A percentile compares a stretch with the other conserved stretches of the same genome.
phyloP scores from a whole-genome alignment of 1,140 invertebrate genomes.

The Globodera ellingtonae region DNA sequence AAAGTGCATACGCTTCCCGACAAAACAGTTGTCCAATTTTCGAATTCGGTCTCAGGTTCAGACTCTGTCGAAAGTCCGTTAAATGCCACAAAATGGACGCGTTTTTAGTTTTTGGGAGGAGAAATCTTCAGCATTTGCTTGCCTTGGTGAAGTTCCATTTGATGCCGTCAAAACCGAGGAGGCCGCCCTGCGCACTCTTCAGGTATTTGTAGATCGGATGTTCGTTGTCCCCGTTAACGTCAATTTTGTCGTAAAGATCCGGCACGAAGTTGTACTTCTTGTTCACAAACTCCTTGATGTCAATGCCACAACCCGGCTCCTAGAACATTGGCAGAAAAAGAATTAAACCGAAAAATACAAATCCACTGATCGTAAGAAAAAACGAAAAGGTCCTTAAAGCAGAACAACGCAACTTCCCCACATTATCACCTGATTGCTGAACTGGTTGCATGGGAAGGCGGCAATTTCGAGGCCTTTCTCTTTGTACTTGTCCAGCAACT shows the following conservation, averaged over 20 bases:
- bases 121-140: background rate
- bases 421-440: background rate
- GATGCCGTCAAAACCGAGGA: slow-evolving; percentile 44
- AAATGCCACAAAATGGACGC: no score
- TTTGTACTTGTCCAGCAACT: slow-evolving; percentile 50
- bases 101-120: no score
- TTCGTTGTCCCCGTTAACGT: slow-evolving; percentile 46
- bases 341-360: background rate
- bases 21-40: background rate
- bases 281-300: slow-evolving; percentile 50
- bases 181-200: background rate
- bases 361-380: background rate
- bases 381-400: background rate
- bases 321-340: slow-evolving; percentile 24
- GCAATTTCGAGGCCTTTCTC: slow-evolving; percentile 49
- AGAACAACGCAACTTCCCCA: background rate
- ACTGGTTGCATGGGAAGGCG: slow-evolving; percentile 55
- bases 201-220: slow-evolving; percentile 3
- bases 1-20: no score
- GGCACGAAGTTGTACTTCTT: slow-evolving; percentile 52
- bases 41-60: no score
- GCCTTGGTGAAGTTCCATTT: slow-evolving; percentile 55
- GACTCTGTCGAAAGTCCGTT: no score
- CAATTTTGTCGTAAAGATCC: slow-evolving; percentile 54
- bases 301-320: slow-evolving; percentile 42